Conservation (phyloP, 2,113 vertebrate species). For the Haemorhous mexicanus region DNA sequence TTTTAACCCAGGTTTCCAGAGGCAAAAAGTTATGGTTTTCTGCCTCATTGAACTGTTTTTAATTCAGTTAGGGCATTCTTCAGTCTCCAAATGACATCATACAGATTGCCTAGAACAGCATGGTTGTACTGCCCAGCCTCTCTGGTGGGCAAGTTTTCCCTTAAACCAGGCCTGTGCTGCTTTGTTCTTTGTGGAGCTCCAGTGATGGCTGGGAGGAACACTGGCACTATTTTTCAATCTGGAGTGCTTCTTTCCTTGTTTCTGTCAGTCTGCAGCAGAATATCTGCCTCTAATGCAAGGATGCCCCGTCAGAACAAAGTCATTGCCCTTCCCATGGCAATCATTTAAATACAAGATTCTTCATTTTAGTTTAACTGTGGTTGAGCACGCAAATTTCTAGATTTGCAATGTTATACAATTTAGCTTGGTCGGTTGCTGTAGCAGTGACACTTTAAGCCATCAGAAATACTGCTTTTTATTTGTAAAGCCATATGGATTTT, state of each 20-base stretch:
- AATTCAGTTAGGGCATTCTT: not conserved
- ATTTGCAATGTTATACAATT: not conserved
- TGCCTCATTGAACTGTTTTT: not conserved
- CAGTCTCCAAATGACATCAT: rapidly evolving
- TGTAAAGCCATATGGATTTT: not conserved
- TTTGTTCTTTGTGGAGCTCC: not conserved
- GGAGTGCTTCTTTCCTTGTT: not conserved
- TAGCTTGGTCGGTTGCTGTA: not conserved
- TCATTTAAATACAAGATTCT: not conserved
- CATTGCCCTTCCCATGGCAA: not conserved
- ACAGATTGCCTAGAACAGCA: not conserved
- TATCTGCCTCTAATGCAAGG: not conserved
- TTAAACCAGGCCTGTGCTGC: not conserved
- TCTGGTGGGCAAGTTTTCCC: not conserved
- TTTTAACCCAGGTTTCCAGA: not conserved
- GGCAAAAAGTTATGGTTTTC: not conserved
- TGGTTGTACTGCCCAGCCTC: not conserved
- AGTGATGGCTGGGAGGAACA: not conserved
- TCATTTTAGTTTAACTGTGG: not conserved
- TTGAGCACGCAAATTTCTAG: not conserved
- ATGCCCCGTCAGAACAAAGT: not conserved
- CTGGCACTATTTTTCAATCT: not conserved
- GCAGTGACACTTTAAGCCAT: not conserved
- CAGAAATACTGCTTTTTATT: not conserved
- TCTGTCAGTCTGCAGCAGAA: not conserved